Conservation (phyloP, 2,888 invertebrate genomes). For the Tanypteryx hageni region DNA sequence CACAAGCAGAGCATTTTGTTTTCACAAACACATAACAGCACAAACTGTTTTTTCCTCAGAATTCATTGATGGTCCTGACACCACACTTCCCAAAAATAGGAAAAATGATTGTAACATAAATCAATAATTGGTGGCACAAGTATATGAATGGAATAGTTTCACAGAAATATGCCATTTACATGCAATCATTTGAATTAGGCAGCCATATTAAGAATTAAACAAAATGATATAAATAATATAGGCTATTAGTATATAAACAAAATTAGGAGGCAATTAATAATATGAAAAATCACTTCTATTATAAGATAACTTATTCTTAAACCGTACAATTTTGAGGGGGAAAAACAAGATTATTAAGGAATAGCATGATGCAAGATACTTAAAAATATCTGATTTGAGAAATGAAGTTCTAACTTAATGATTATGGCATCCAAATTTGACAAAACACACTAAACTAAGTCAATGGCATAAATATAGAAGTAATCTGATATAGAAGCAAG, state of each 20-base stretch:
- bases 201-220: neutral
- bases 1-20: constrained; percentile 27
- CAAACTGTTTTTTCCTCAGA: neutral
- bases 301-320: too few relatives aligned
- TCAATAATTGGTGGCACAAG: constrained; percentile 5
- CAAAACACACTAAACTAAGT: too few relatives aligned
- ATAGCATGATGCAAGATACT: too few relatives aligned
- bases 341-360: too few relatives aligned
- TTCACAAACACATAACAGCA: constrained; percentile 47
- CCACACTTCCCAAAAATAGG: neutral
- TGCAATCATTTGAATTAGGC: neutral
- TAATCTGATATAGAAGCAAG: neutral
- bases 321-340: too few relatives aligned
- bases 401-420: too few relatives aligned
- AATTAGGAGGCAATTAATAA: neutral
- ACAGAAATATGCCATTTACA: neutral
- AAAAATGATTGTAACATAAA: constrained; percentile 35
- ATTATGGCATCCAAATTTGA: too few relatives aligned
- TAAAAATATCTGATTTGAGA: too few relatives aligned
- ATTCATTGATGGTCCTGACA: neutral
- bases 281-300: too few relatives aligned
- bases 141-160: neutral
- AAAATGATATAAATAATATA: neutral
- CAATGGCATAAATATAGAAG: too few relatives aligned
- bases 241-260: neutral